Evolutionary conservation across 2,888 invertebrate genomes (phyloP), one percentile per base, ranked within the genome.

Genomic region (Alcis repandata): DNA sequence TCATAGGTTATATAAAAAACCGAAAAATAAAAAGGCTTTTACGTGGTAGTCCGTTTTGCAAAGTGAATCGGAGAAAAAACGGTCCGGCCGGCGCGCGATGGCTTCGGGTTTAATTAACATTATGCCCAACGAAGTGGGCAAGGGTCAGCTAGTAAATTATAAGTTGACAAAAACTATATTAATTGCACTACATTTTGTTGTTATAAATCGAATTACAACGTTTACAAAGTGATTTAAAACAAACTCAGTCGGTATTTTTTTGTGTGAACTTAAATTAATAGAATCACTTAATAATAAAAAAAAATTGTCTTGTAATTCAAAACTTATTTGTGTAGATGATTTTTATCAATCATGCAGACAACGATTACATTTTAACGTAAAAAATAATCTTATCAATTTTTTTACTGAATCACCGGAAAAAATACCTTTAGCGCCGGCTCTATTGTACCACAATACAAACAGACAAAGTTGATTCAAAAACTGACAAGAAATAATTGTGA

Each of bases 401-500:
- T 46, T 46, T 0, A 22, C 46, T 46, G 22, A 46, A 22, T 46
- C 48, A 48, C 7, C 43, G 4, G 19, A 11, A 20, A 9, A 51
- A 51, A 17, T 11, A 6, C 13, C 20, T 46, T 27, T 17, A 17
- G 13, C 2, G 13, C 19, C 7, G n/a, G 7, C n/a, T 20, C 13
- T 8, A 19, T 51, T 4, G 8, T 8, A n/a, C 11, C 10, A 32
- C 46, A 15, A n/a, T 13, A 3, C 6, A 33, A 32, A 33, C 15
- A 49, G 10, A 1, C 17, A 49, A 49, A 17, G 33, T 49, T 10
- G 13, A 6, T 22, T n/a, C n/a, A 22, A 22, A 27, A 54, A 71
- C 65, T 63, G 74, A 63, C 70, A 71, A 61, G 74, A 78, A 79
- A 79, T 84, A 76, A 80, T 80, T 79, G 74, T 73, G 75, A 70